A percentile compares a stretch with the other conserved stretches of the same genome.
phyloP scores from a whole-genome alignment of 2,888 invertebrate genomes.

The Drosophila picticornis region DNA sequence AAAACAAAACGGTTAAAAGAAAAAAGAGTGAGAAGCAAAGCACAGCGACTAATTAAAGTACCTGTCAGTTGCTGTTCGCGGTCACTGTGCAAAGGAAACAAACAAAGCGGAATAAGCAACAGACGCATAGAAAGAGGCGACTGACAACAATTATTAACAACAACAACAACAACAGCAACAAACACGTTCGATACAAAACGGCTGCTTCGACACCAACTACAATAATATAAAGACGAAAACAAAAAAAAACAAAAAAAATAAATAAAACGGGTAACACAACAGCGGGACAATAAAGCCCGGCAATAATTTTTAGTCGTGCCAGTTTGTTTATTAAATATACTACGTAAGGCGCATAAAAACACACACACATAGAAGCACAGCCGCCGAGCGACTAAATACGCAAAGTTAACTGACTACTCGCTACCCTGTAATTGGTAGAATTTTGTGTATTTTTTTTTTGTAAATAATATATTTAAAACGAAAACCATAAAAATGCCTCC shows the following conservation, averaged over 20 bases:
- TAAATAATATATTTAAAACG: neutral
- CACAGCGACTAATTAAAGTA: constrained; percentile 61
- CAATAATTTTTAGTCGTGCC: constrained; percentile 72
- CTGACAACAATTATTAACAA: constrained; percentile 58
- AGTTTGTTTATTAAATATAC: constrained; percentile 72
- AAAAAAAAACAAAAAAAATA: constrained; percentile 20
- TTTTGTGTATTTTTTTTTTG: neutral
- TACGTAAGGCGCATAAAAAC: constrained; percentile 45
- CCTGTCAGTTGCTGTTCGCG: constrained; percentile 28
- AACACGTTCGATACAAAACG: constrained; percentile 21
- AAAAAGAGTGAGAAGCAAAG: constrained; percentile 66
- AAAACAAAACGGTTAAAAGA: constrained; percentile 3
- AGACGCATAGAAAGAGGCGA: constrained; percentile 54
- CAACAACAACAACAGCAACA: constrained; percentile 29
- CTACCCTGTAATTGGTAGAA: constrained; percentile 35
- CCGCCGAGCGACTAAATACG: constrained; percentile 1
- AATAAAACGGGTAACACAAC: constrained; percentile 32
- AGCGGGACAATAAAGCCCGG: constrained; percentile 58
- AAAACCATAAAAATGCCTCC: constrained; percentile 49
- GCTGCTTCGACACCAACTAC: constrained; percentile 38
- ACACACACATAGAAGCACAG: constrained; percentile 12
- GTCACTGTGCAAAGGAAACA: constrained; percentile 66
- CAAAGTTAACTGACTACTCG: constrained; percentile 15
- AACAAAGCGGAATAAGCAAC: constrained; percentile 69
- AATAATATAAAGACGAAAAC: constrained; percentile 36